Conservation (phyloP, 2,113 vertebrate species). For the Sinocyclocheilus rhinocerous region DNA sequence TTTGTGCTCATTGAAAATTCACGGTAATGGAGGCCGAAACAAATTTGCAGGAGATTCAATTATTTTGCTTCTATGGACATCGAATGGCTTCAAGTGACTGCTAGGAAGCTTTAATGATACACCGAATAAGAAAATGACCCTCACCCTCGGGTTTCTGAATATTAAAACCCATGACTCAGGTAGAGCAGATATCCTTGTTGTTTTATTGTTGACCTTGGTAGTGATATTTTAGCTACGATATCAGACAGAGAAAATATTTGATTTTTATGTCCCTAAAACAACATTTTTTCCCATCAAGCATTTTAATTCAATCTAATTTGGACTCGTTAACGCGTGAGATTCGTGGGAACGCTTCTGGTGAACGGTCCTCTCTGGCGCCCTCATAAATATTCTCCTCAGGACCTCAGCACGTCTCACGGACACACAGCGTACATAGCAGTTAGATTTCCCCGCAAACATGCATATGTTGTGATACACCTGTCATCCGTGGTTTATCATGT, state of each 20-base stretch:
- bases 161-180: slow-evolving; percentile 1
- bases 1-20: slow-evolving; percentile 12
- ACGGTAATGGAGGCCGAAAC: background rate
- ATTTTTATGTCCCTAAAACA: background rate
- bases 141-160: background rate
- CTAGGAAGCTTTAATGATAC: background rate
- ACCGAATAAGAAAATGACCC: background rate
- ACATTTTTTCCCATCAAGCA: background rate
- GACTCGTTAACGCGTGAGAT: background rate
- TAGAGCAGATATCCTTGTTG: slow-evolving; percentile 6
- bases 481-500: background rate
- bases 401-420: slow-evolving; percentile 20
- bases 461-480: background rate
- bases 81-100: too few species aligned
- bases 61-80: background rate
- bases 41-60: background rate
- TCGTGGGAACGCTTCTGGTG: background rate
- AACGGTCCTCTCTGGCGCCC: slow-evolving; percentile 12
- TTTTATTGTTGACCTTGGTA: slow-evolving; percentile 53
- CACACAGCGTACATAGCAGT: background rate
- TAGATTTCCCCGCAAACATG: background rate
- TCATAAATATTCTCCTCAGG: slow-evolving; percentile 61
- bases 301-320: background rate
- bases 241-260: background rate
- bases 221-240: background rate